Conservation (phyloP, 2,113 vertebrate species). For the Brienomyrus brachyistius region DNA sequence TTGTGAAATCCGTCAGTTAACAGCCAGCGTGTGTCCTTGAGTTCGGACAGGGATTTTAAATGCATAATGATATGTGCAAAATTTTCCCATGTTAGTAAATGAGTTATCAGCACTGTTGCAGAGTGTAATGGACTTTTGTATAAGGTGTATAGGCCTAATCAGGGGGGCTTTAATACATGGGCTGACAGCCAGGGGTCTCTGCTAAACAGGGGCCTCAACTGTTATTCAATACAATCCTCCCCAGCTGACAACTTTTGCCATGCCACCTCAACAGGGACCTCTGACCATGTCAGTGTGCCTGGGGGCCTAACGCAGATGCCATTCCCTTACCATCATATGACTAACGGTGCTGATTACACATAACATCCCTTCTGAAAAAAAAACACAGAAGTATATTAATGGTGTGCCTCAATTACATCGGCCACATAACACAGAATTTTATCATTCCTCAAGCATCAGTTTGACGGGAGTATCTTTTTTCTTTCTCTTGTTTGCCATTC, state of each 20-base stretch:
- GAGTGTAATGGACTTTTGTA: neutral
- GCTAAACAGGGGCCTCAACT: neutral
- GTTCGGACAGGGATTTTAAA: neutral
- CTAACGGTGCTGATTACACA: neutral
- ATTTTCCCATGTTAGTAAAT: neutral
- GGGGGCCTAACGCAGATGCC: too few relatives aligned
- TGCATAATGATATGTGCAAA: neutral
- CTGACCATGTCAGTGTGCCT: neutral
- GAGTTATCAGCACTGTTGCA: neutral
- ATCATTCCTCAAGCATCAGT: too few relatives aligned
- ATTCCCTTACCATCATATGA: neutral
- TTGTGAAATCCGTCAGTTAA: neutral
- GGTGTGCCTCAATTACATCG: too few relatives aligned
- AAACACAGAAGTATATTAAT: too few relatives aligned
- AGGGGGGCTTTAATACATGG: neutral
- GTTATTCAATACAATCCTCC: neutral
- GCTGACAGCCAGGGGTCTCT: neutral
- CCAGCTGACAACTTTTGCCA: too few relatives aligned
- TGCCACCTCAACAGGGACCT: neutral
- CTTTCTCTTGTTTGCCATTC: too few relatives aligned
- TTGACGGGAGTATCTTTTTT: too few relatives aligned
- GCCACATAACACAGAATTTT: too few relatives aligned
- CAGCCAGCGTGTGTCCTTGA: neutral
- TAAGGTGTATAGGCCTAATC: neutral
- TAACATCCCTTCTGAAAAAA: neutral